Evolutionary conservation across 2,797 vertebrate genomes (phyloP).

Genomic region (Hylomyscus alleni): DNA sequence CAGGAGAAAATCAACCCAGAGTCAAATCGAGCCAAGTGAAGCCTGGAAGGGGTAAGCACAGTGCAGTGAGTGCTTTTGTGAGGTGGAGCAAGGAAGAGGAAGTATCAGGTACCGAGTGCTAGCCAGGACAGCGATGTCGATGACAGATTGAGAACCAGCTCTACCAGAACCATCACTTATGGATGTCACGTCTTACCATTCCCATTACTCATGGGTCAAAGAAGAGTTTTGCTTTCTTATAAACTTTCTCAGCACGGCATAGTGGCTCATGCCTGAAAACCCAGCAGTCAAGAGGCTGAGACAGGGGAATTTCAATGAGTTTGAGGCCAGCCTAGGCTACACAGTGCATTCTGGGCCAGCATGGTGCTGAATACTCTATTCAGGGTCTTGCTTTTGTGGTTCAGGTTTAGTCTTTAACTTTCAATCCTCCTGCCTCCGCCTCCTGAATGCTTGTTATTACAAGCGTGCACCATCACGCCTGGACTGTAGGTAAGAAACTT

Average conservation of each 20-base stretch:
- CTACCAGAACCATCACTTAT: background rate
- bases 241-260: background rate
- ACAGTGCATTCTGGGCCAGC: background rate
- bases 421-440: background rate
- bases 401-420: background rate
- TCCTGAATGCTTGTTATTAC: background rate
- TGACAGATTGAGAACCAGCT: background rate
- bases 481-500: background rate
- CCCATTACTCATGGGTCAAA: background rate
- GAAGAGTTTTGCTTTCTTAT: background rate
- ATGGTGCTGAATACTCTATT: background rate
- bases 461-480: background rate
- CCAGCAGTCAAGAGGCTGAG: background rate
- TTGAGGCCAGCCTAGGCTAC: background rate
- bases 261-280: background rate
- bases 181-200: background rate
- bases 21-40: background rate
- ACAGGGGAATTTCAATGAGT: background rate
- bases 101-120: background rate
- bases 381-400: background rate
- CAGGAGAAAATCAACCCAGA: background rate
- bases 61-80: accelerated
- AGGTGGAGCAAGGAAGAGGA: background rate
- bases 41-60: background rate
- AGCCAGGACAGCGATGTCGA: background rate